Base-by-base conservation (phyloP, 2,888 invertebrate genomes). In the Lithophane socia region DNA sequence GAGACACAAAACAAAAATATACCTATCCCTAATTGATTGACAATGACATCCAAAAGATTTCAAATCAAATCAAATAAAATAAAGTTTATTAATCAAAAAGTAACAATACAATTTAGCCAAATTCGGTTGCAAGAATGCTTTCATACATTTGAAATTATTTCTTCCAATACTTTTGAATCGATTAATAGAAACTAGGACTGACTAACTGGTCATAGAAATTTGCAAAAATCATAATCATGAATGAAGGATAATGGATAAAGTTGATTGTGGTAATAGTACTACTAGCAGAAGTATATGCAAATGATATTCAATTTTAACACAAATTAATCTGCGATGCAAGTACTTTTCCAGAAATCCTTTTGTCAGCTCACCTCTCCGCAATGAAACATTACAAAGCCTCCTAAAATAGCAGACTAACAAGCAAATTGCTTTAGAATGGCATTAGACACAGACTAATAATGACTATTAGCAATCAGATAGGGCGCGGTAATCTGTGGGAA, bases 401-500 rank as follows among this genome's bases (percentile, higher is more conserved):
- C 12, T 54, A 52, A 75, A 76, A 66, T 44, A 54, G 13, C 61
- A 42, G 0, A 18, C 12, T 52, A 68, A 77, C 66, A 68, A 79
- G 73, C 21, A 84, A 84, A 80, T 87, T 60, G 77, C 74, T 61
- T 69, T 68, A 68, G 76, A 75, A 70, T 68, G 63, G 72, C 63
- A 54, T 74, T 61, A 29, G 69, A 74, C 76, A 44, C 10, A 68
- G 69, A 86, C 73, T 87, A 86, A 86, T 86, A 70, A 56, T 44
- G 21, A 44, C 78, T 42, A 83, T 86, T 81, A 80, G 81, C 10
- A 60, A 70, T 54, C n/a, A 68, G 54, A 73, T 61, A 65, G 65
- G 68, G 71, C 47, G 78, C 47, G 64, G 71, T 69, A 81, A 67
- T 78, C 73, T 81, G 81, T 80, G 82, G 79, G 82, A 86, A 88